These are phyloP conservation scores for Cygnus olor DNA, from an alignment of 2,797 vertebrate genomes.

Conservation along the genomic window DNA sequence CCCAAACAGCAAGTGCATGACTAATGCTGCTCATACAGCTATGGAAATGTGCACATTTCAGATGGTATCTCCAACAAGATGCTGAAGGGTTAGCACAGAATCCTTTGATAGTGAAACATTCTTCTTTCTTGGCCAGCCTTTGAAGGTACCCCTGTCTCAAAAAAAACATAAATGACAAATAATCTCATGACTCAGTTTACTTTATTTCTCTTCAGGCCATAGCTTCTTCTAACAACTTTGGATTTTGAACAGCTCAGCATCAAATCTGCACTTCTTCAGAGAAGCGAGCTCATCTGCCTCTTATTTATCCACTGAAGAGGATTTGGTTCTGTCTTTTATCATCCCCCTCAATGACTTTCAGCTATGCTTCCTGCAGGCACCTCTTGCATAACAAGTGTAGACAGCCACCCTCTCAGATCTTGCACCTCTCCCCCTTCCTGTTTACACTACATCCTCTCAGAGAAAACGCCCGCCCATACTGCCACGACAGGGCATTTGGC, in stretches of 20 bases:
- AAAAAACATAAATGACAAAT: not conserved
- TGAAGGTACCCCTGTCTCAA: not conserved
- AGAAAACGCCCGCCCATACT: not conserved
- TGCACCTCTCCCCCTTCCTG: conserved; percentile 51
- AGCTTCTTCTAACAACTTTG: not conserved
- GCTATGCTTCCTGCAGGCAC: conserved; percentile 32
- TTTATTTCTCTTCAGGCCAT: not conserved
- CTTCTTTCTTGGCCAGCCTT: not conserved
- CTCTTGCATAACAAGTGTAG: not conserved
- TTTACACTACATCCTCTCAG: conserved; percentile 2
- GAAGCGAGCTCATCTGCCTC: not conserved
- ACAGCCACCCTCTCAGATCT: conserved; percentile 10
- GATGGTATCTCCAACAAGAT: not conserved
- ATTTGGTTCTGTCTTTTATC: conserved; percentile 13
- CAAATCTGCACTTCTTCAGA: not conserved
- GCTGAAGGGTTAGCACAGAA: not conserved
- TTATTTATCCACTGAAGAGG: not conserved
- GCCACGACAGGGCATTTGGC: not conserved
- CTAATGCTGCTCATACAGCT: not conserved
- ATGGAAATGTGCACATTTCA: not conserved
- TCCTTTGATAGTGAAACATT: not conserved
- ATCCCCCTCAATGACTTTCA: conserved; percentile 25
- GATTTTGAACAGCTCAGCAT: not conserved
- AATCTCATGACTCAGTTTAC: not conserved
- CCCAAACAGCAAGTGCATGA: not conserved